A percentile compares a stretch with the other conserved stretches of the same genome.
These are phyloP conservation scores for Tenthredo livida DNA, from an alignment of 2,888 invertebrate species.

Conservation along the genomic window DNA sequence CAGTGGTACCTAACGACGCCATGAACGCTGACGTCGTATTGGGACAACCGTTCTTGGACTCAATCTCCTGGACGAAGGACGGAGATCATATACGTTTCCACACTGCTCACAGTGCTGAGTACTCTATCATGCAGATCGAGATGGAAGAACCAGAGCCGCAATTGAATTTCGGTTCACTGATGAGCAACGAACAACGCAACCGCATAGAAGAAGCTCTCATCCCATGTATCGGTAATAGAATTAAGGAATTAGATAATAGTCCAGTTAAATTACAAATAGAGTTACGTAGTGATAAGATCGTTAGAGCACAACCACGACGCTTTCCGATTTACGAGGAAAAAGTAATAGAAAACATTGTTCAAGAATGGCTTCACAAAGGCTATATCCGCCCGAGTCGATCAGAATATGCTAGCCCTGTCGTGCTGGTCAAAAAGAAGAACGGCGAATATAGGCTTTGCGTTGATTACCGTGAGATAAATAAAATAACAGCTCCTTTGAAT, in stretches of 20 bases:
- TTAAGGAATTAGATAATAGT: not conserved
- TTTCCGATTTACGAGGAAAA: no score
- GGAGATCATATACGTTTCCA: not conserved
- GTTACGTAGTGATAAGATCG: constrained; percentile 16
- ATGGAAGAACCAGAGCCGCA: constrained; percentile 15
- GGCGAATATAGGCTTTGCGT: constrained; percentile 59
- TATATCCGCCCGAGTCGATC: not conserved
- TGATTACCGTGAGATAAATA: constrained; percentile 61
- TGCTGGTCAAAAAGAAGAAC: constrained; percentile 59
- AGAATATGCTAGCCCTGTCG: constrained; percentile 29
- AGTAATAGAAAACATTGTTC: no score
- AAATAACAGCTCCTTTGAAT: not conserved
- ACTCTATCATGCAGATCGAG: constrained; percentile 14
- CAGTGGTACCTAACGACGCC: no score
- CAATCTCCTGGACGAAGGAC: not conserved
- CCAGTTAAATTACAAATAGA: constrained; percentile 14
- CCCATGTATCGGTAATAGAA: constrained; percentile 4
- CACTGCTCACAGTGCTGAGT: not conserved
- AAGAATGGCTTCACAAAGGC: no score
- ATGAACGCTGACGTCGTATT: no score
- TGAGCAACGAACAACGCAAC: not conserved
- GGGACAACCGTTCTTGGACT: constrained; percentile 17
- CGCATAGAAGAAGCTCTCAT: not conserved
- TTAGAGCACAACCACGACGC: no score
- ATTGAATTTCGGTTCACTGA: not conserved